phyloP scores from a whole-genome alignment of 2,797 vertebrate genomes.

The Odontamblyopus lacepedii region DNA sequence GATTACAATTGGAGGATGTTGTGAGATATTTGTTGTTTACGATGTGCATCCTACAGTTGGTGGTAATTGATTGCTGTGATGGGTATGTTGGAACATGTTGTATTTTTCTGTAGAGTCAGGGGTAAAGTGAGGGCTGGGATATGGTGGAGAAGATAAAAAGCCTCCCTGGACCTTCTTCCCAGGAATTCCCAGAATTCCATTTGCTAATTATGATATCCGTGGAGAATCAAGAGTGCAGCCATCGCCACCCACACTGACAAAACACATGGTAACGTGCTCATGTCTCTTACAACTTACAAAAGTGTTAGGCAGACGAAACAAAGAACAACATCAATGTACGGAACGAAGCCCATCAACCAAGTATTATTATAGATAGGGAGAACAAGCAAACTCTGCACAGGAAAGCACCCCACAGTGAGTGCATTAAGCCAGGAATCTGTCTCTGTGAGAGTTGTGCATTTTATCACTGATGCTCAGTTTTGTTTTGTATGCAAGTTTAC shows the following conservation, averaged over 20 bases:
- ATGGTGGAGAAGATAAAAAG: slow-evolving; percentile 68
- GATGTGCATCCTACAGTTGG: slow-evolving; percentile 72
- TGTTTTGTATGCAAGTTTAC: neutral
- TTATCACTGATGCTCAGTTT: neutral
- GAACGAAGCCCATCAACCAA: neutral
- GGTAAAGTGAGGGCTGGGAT: slow-evolving; percentile 51
- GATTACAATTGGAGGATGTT: slow-evolving; percentile 75
- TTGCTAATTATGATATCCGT: slow-evolving; percentile 76
- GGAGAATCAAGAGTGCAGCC: slow-evolving; percentile 41
- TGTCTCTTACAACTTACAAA: neutral
- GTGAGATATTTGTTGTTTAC: slow-evolving; percentile 75
- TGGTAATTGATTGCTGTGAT: slow-evolving; percentile 75
- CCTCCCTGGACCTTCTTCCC: slow-evolving; percentile 66
- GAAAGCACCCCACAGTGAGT: neutral
- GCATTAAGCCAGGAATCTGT: neutral
- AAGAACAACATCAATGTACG: neutral
- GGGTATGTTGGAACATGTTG: slow-evolving; percentile 74
- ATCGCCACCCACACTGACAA: slow-evolving; percentile 36
- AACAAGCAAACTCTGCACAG: neutral
- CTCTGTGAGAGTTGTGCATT: neutral
- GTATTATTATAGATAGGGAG: neutral
- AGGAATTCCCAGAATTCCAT: slow-evolving; percentile 76
- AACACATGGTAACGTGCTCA: slow-evolving; percentile 30
- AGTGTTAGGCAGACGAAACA: neutral
- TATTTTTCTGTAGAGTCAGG: slow-evolving; percentile 68